Conservation (phyloP, 2,797 vertebrate species). For the Ctenopoma multispine region DNA sequence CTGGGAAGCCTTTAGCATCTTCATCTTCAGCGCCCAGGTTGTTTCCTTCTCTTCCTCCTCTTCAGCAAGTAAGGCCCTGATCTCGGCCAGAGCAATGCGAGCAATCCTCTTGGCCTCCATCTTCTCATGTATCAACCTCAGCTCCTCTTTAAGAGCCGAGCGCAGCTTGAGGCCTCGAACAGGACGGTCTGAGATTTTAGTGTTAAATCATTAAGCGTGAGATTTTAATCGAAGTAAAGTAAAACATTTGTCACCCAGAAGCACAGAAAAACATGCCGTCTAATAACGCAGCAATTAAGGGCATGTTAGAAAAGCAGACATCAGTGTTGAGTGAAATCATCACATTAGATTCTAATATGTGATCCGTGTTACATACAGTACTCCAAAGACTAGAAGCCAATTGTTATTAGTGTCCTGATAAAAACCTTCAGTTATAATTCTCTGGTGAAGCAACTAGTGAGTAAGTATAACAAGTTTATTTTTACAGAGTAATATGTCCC, state of each 20-base stretch:
- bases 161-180: conserved; percentile 79
- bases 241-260: background rate
- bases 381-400: no score
- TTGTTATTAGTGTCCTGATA: no score
- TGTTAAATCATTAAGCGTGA: conserved; percentile 6
- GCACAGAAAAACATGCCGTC: background rate
- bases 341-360: no score
- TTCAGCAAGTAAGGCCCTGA: conserved; percentile 80
- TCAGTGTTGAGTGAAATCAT: no score
- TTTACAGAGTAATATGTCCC: no score
- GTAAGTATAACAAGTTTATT: no score
- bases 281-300: conserved; percentile 8
- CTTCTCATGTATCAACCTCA: conserved; percentile 88
- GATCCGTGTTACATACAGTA: no score
- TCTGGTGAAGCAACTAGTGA: no score
- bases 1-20: conserved; percentile 55
- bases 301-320: background rate
- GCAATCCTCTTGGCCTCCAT: conserved; percentile 87
- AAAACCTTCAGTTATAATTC: no score
- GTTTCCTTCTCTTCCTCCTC: conserved; percentile 81
- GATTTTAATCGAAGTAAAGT: conserved; percentile 1
- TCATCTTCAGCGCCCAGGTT: conserved; percentile 55
- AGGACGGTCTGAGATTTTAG: conserved; percentile 57
- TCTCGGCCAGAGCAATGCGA: conserved; percentile 79
- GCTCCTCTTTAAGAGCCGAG: conserved; percentile 86